Conservation (phyloP, 2,113 vertebrate species). For the Bubo blakistoni region DNA sequence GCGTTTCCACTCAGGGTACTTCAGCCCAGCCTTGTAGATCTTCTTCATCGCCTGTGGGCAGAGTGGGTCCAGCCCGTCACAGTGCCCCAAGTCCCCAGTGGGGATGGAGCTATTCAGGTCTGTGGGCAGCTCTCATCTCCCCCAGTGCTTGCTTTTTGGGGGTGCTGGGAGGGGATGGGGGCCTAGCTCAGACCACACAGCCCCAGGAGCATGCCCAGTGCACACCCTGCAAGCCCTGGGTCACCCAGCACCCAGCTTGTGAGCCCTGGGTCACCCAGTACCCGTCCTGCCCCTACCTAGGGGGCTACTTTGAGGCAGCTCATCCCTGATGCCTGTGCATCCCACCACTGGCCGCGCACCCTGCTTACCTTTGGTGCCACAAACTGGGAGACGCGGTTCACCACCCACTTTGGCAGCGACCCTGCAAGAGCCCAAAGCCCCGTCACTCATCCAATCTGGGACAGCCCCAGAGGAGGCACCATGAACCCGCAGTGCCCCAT, state of each 20-base stretch:
- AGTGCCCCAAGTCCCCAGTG: not conserved
- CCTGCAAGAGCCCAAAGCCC: conserved; percentile 61
- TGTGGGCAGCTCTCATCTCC: not conserved
- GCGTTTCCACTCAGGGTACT: conserved; percentile 85
- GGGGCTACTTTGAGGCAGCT: not conserved
- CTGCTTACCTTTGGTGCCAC: conserved; percentile 81
- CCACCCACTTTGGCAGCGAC: conserved; percentile 85
- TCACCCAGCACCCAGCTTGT: not conserved
- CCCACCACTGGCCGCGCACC: fast-evolving
- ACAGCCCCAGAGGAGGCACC: not conserved
- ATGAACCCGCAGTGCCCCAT: fast-evolving
- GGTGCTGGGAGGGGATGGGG: not conserved
- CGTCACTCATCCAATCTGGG: not conserved
- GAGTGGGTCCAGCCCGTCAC: fast-evolving
- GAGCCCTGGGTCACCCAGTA: not conserved
- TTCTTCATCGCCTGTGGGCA: conserved; percentile 80
- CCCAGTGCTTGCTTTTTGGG: fast-evolving
- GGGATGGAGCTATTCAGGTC: not conserved
- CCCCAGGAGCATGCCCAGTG: too few relatives aligned
- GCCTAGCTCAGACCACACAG: not conserved
- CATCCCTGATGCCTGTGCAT: not conserved
- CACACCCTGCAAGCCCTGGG: not conserved
- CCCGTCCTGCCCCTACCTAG: not conserved
- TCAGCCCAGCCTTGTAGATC: conserved; percentile 85
- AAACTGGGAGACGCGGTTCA: conserved; percentile 86